phyloP scores from a whole-genome alignment of 1,140 invertebrate genomes.

The Drosophila lowei region DNA sequence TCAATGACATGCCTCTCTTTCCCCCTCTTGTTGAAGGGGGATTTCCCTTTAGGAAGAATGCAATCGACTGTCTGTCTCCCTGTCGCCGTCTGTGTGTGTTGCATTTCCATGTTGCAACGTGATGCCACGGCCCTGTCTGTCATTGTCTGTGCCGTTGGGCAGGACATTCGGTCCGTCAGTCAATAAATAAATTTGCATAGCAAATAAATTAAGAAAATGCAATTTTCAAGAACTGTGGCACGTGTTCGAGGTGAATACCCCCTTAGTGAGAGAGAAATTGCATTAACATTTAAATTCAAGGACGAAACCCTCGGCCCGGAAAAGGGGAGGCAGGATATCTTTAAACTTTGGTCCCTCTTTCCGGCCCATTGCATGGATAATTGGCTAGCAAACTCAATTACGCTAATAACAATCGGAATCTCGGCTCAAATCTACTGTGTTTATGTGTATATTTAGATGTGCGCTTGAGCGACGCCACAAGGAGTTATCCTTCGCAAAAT shows the following conservation, averaged over 20 bases:
- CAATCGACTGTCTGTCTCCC: slow-evolving; percentile 12
- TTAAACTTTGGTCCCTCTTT: not conserved
- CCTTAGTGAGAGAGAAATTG: slow-evolving; percentile 4
- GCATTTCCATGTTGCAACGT: not conserved
- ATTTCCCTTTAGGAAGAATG: slow-evolving; percentile 32
- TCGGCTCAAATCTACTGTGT: slow-evolving; percentile 40
- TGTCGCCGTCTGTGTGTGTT: slow-evolving; percentile 1
- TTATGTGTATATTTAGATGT: slow-evolving; percentile 41
- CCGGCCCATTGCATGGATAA: slow-evolving; percentile 43
- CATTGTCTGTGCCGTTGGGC: slow-evolving; percentile 21
- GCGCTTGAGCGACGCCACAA: slow-evolving; percentile 39
- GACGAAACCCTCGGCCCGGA: slow-evolving; percentile 8
- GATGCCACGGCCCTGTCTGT: slow-evolving; percentile 3
- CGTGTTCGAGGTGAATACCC: not conserved
- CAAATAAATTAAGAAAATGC: slow-evolving; percentile 81
- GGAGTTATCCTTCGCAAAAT: slow-evolving; percentile 50
- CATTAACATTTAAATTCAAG: slow-evolving; percentile 42
- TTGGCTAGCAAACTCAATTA: slow-evolving; percentile 60
- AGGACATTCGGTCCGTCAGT: slow-evolving; percentile 39
- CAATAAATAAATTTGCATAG: slow-evolving; percentile 80
- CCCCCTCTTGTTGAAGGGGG: slow-evolving; percentile 1
- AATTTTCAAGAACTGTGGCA: slow-evolving; percentile 76
- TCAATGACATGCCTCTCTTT: slow-evolving; percentile 6
- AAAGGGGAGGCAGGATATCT: not conserved
- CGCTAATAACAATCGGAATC: slow-evolving; percentile 57